Evolutionary conservation across 1,140 invertebrate species (phyloP).

Genomic region (Drosophila pseudoobscura): DNA sequence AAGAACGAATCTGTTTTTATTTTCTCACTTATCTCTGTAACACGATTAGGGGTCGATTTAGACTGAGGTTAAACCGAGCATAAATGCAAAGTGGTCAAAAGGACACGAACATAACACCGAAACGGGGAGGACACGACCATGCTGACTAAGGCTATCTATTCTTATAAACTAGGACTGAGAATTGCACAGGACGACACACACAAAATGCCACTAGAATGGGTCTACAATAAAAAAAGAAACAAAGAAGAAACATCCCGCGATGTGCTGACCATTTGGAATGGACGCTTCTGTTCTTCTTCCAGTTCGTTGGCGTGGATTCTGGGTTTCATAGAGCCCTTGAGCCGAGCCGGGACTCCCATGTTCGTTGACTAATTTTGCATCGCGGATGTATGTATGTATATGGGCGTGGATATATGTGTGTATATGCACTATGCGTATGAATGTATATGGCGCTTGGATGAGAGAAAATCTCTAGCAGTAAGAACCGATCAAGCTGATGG

Average conservation of each 20-base stretch:
- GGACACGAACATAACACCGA: slow-evolving; percentile 23
- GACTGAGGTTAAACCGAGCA: slow-evolving; percentile 9
- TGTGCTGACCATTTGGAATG: slow-evolving; percentile 33
- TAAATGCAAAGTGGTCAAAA: slow-evolving; percentile 47
- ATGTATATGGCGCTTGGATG: too few relatives aligned
- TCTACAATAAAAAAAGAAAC: too few relatives aligned
- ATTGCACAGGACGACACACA: slow-evolving; percentile 1
- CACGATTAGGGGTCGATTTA: neutral
- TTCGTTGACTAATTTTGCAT: too few relatives aligned
- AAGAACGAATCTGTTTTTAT: slow-evolving; percentile 12
- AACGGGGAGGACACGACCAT: slow-evolving; percentile 9
- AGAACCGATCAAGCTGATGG: slow-evolving; percentile 88
- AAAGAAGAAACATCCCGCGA: neutral
- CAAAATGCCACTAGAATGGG: too few relatives aligned
- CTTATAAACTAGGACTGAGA: slow-evolving; percentile 31
- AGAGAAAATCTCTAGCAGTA: slow-evolving; percentile 84
- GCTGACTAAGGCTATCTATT: slow-evolving; percentile 22
- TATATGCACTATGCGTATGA: too few relatives aligned
- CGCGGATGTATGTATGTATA: too few relatives aligned
- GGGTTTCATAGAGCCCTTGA: too few relatives aligned
- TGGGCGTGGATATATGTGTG: too few relatives aligned
- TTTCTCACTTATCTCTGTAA: slow-evolving; percentile 9
- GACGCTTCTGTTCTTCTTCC: neutral
- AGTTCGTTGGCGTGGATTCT: too few relatives aligned
- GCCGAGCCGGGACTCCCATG: too few relatives aligned